phyloP scores from a whole-genome alignment of 1,140 invertebrate species.

The Berghia stephanieae region DNA sequence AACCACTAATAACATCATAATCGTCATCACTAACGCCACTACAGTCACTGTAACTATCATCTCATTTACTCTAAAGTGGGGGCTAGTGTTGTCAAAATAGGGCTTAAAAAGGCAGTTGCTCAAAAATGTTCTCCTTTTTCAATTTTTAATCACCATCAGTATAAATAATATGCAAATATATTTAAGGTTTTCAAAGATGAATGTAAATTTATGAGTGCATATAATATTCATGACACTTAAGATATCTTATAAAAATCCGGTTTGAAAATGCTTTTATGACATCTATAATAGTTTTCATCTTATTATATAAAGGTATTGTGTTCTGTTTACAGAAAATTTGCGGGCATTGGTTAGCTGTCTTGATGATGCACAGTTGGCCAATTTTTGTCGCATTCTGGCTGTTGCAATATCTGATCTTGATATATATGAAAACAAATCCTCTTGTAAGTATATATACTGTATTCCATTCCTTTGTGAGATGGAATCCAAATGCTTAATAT shows the following conservation, averaged over 20 bases:
- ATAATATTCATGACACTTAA: not conserved
- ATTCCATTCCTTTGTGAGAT: too few relatives aligned
- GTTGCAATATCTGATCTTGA: slow-evolving; percentile 66
- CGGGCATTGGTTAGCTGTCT: slow-evolving; percentile 54
- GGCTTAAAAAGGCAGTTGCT: too few relatives aligned
- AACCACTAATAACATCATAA: too few relatives aligned
- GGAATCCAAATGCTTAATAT: too few relatives aligned
- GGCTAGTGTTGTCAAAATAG: too few relatives aligned
- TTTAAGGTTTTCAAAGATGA: too few relatives aligned
- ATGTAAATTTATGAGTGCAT: not conserved
- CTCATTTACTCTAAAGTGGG: too few relatives aligned
- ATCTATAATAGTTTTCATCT: slow-evolving; percentile 10
- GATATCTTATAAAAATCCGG: not conserved
- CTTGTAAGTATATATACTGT: slow-evolving; percentile 64
- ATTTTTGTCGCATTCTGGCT: slow-evolving; percentile 65
- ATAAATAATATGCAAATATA: too few relatives aligned
- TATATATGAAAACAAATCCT: slow-evolving; percentile 66
- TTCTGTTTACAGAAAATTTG: slow-evolving; percentile 53
- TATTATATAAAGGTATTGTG: slow-evolving; percentile 5
- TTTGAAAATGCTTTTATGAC: slow-evolving; percentile 7
- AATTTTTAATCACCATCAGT: too few relatives aligned
- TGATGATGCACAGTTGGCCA: slow-evolving; percentile 61
- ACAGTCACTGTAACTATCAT: too few relatives aligned
- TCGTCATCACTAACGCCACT: too few relatives aligned
- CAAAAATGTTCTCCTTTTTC: too few relatives aligned